A percentile compares a stretch with the other conserved stretches of the same genome.
These are phyloP conservation scores for Drosophila nigromelanica DNA, from an alignment of 1,140 invertebrate species.

Conservation along the genomic window DNA sequence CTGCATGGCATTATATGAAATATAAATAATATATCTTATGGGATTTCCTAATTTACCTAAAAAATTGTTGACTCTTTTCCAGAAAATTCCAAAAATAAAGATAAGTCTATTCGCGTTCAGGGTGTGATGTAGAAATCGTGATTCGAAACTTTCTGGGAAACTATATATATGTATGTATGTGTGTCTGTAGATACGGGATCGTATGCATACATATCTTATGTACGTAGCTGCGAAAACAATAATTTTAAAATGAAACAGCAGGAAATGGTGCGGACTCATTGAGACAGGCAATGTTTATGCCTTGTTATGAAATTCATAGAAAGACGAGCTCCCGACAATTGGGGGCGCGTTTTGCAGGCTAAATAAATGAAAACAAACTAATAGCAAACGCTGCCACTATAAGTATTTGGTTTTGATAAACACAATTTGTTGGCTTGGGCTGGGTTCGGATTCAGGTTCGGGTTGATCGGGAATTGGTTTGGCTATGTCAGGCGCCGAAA, in stretches of 20 bases:
- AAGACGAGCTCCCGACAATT: conserved; percentile 65
- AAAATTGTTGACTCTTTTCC: conserved; percentile 2
- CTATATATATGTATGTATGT: conserved; percentile 11
- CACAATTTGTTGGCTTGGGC: conserved; percentile 13
- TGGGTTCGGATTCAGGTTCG: neutral
- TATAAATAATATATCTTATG: neutral
- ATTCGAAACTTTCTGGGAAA: conserved; percentile 65
- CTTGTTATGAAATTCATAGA: conserved; percentile 63
- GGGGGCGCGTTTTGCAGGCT: conserved; percentile 48
- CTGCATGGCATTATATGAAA: too few species aligned
- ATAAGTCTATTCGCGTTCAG: too few species aligned
- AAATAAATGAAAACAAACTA: conserved; percentile 40
- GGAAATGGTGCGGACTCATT: conserved; percentile 62
- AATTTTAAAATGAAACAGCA: conserved; percentile 38
- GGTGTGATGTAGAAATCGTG: conserved; percentile 42
- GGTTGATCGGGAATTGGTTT: neutral
- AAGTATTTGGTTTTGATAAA: conserved; percentile 22
- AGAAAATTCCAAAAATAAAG: neutral
- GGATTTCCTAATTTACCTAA: neutral
- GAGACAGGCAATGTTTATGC: conserved; percentile 56
- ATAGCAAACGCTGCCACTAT: conserved; percentile 27
- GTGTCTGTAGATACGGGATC: neutral
- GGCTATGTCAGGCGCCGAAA: conserved; percentile 51
- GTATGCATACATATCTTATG: neutral
- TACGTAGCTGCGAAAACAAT: conserved; percentile 15